Conservation (phyloP, 2,888 invertebrate species). For the Sipunculus nudus region DNA sequence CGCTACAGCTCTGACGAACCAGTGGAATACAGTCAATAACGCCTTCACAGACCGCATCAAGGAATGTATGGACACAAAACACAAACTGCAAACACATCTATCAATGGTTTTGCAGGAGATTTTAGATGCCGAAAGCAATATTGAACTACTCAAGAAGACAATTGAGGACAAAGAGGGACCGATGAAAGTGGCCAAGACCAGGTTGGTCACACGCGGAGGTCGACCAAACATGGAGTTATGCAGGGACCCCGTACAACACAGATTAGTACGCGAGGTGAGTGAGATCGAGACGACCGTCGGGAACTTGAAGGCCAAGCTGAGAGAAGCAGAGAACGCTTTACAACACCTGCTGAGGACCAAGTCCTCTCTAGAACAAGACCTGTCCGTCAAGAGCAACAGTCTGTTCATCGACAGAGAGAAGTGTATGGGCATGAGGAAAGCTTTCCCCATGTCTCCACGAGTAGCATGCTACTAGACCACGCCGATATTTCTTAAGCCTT, state of each 20-base stretch:
- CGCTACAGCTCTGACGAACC: slow-evolving; percentile 64
- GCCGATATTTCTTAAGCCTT: no score
- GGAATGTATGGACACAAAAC: slow-evolving; percentile 60
- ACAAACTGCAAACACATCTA: slow-evolving; percentile 62
- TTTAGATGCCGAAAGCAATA: slow-evolving; percentile 89
- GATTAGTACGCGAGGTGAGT: slow-evolving; percentile 84
- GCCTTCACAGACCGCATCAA: slow-evolving; percentile 58
- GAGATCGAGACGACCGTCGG: slow-evolving; percentile 86
- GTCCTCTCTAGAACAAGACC: slow-evolving; percentile 85
- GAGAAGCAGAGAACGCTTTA: slow-evolving; percentile 67
- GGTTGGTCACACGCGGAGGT: slow-evolving; percentile 87
- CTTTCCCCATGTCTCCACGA: slow-evolving; percentile 75
- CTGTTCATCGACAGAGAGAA: no score
- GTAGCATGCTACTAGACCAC: slow-evolving; percentile 44
- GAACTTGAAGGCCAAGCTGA: slow-evolving; percentile 80
- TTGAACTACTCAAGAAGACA: slow-evolving; percentile 86
- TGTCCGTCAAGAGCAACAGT: slow-evolving; percentile 85
- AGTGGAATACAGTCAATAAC: slow-evolving; percentile 62
- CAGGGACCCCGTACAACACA: no score
- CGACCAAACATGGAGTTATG: slow-evolving; percentile 88
- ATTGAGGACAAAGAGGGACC: slow-evolving; percentile 80
- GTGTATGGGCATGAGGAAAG: slow-evolving; percentile 87
- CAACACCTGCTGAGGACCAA: slow-evolving; percentile 76
- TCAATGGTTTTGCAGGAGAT: slow-evolving; percentile 81
- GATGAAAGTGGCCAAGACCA: slow-evolving; percentile 74